Base-by-base conservation (phyloP, 2,113 vertebrate genomes). In the Ochotona curzoniae region DNA sequence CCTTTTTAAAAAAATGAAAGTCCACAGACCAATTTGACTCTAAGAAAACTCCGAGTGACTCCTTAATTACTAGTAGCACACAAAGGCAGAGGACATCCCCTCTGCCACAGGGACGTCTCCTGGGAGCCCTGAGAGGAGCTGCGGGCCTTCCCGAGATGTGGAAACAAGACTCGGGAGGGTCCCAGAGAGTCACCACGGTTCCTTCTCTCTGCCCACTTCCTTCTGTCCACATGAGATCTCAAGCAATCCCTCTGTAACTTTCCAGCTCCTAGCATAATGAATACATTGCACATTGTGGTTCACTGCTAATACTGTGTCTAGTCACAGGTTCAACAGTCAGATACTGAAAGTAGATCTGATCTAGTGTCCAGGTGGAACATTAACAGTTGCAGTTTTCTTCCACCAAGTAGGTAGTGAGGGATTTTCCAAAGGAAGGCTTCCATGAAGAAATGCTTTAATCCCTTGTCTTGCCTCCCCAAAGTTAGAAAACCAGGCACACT, bases 341-440 rank as follows among this genome's bases (percentile, higher is more conserved):
- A 81, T 30, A 61, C 4, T 38, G 61, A 82, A 69, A 69, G 15
- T 66, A 66, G 79, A 54, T 49, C 13, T 47, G 32, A 44, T 57
- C 79, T 47, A 74, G 14, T 21, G 84, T 67, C 78, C 76, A 30
- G 38, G 70, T 81, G n/a, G 78, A 87, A 94, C 93, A 83, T 66
- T 15, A 66, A 64, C 25, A 63, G 57, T 70, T 35, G 35, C 8
- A 5, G 4, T 12, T 87, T 94, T 91, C 60, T 95, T 94, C 73
- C 78, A 35, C 51, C 30, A 30, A 28, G 32, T 25, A 81, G 35
- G 85, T 91, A 90, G 87, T 21, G 28, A 81, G 23, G 18, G 61
- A 67, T 87, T 82, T 95, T 69, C 73, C 87, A 87, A 67, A 96
- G 44, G 63, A 75, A 18, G 13, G 11, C 66, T 69, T 60, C 60